A percentile compares a stretch with the other conserved stretches of the same genome.
Evolutionary conservation across 1,140 invertebrate species (phyloP).

Genomic region (Drosophila ohnishii): DNA sequence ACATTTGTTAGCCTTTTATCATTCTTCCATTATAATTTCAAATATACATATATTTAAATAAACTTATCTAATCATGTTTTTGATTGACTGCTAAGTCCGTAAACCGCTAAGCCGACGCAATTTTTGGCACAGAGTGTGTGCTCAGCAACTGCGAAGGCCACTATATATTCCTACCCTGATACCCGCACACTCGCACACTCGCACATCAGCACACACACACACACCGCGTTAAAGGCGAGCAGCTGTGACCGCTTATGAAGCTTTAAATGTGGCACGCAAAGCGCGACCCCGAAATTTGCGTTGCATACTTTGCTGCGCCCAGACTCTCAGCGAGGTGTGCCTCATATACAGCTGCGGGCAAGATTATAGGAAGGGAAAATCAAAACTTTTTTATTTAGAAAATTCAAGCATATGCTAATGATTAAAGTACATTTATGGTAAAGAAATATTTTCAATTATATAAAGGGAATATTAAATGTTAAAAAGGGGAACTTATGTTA

Average conservation of each 20-base stretch:
- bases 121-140: conserved; percentile 13
- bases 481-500: neutral
- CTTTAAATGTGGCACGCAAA: conserved; percentile 58
- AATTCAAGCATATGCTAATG: too few relatives aligned
- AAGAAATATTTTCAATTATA: neutral
- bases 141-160: conserved; percentile 3
- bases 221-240: conserved; percentile 36
- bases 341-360: neutral
- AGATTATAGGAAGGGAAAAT: neutral
- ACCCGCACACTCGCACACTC: neutral
- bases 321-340: conserved; percentile 20
- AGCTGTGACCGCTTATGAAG: conserved; percentile 29
- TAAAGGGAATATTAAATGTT: neutral
- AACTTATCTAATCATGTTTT: conserved; percentile 11
- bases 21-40: neutral
- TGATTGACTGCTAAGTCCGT: conserved; percentile 29
- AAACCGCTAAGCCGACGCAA: conserved; percentile 31
- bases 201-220: conserved; percentile 6
- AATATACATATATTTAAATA: neutral
- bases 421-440: too few relatives aligned
- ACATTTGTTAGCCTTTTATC: neutral
- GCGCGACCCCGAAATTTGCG: conserved; percentile 58
- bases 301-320: conserved; percentile 69
- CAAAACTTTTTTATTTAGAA: neutral
- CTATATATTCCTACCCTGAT: neutral